Evolutionary conservation across 2,888 invertebrate genomes (phyloP).

Genomic region (Auanema freiburgensis): DNA sequence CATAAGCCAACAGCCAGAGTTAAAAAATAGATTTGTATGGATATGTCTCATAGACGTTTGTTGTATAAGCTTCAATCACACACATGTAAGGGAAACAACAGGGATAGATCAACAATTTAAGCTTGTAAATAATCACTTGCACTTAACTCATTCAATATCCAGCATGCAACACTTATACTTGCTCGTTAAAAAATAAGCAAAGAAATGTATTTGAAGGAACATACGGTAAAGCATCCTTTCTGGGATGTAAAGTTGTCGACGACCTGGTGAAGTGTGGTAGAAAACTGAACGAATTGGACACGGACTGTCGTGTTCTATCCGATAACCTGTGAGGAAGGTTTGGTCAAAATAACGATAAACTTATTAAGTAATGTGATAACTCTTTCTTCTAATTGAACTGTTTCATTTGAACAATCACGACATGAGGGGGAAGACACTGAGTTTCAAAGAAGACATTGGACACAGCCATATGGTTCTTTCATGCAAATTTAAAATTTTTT

Average conservation of each 20-base stretch:
- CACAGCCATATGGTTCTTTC: not conserved
- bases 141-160: not conserved
- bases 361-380: not conserved
- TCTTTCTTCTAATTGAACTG: no score
- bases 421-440: not conserved
- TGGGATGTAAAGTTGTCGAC: slow-evolving; percentile 41
- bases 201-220: slow-evolving; percentile 13
- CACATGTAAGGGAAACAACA: no score
- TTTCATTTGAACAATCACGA: no score
- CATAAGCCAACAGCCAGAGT: not conserved
- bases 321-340: slow-evolving; percentile 33
- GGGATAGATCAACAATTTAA: not conserved
- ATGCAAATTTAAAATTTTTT: not conserved
- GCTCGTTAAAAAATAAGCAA: not conserved
- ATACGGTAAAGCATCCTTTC: slow-evolving; percentile 54
- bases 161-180: not conserved
- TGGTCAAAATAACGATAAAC: not conserved
- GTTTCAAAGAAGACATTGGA: no score
- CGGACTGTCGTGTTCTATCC: slow-evolving; percentile 47
- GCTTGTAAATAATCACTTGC: not conserved
- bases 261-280: slow-evolving; percentile 51
- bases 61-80: not conserved
- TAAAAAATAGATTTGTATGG: not conserved
- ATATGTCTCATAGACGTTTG: not conserved
- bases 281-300: slow-evolving; percentile 48